Base-by-base conservation (phyloP, 2,888 invertebrate genomes). In the Dascillus cervinus region DNA sequence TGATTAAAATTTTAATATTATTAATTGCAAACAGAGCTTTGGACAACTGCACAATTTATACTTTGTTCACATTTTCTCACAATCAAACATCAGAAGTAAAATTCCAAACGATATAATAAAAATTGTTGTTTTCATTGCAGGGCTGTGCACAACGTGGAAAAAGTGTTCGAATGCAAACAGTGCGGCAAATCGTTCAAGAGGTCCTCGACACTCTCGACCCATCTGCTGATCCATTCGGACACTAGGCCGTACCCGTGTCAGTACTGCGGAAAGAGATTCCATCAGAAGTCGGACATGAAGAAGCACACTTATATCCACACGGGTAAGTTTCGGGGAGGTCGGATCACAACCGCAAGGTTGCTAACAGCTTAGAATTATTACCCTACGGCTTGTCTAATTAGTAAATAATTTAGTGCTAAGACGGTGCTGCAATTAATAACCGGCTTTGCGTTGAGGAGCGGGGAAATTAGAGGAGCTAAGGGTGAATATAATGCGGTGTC, bases 211-310 rank as follows among this genome's bases (percentile, higher is more conserved):
- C 71, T 97, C 43, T 94, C 95, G 41, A 97, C 97, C 5, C 97
- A 97, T 66, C 79, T 96, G 47, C 79, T 97, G 47, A 97, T 97
- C 53, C 97, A 97, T 70, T 91, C 91, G 42, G 94, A 95, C 67
- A 95, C 94, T 35, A 72, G 95, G 59, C 95, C 96, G 13, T 97
- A 95, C 65, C 95, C 96, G 3, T 97, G 96, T 67, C 90, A 90
- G 64, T 97, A 91, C 69, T 97, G 96, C 66, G 96, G 96, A 36
- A 97, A 98, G 67, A 71, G 97, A 51, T 98, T 98, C 69, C 97
- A 97, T 62, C 97, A 97, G 69, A 97, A 97, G 64, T 94, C 92
- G 30, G 97, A 98, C 66, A 97, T 97, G 97, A 98, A 97, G 73
- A 98, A 98, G 59, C 97, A 98, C 69, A 97, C 96, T 13, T 97